A percentile compares a stretch with the other conserved stretches of the same genome.
Conservation (phyloP, 2,888 invertebrate genomes). For the Callyntrura guangdongensis region DNA sequence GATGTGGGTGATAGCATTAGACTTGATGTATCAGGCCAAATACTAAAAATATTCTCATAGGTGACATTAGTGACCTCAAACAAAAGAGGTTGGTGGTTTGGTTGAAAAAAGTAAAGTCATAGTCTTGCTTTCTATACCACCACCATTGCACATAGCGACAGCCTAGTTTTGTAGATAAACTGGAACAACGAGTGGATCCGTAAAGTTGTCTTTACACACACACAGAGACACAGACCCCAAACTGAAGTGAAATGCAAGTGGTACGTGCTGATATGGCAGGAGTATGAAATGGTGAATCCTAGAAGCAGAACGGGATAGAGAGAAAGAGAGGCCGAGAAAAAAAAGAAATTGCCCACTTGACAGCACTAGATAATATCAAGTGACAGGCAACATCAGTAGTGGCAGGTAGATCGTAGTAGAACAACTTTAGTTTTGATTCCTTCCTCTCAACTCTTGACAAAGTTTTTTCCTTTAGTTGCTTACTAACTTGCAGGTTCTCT, state of each 20-base stretch:
- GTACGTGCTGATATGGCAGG: slow-evolving; percentile 5
- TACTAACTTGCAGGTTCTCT: not conserved
- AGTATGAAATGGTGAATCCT: slow-evolving; percentile 27
- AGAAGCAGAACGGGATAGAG: not conserved
- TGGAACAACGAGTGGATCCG: not conserved
- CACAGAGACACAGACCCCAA: not conserved
- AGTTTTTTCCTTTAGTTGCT: slow-evolving; percentile 44
- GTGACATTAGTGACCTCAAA: slow-evolving; percentile 79
- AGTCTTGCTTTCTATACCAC: slow-evolving; percentile 1
- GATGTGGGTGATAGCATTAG: slow-evolving; percentile 27
- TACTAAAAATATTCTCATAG: slow-evolving; percentile 70
- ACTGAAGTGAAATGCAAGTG: slow-evolving; percentile 27
- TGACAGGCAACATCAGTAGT: slow-evolving; percentile 77
- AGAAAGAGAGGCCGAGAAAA: slow-evolving; percentile 21
- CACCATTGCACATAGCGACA: not conserved
- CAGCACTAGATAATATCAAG: slow-evolving; percentile 79
- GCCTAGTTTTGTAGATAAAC: slow-evolving; percentile 28
- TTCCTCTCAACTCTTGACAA: slow-evolving; percentile 74
- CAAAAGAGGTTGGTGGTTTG: slow-evolving; percentile 64
- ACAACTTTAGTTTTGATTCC: slow-evolving; percentile 77
- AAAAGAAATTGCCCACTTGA: slow-evolving; percentile 75
- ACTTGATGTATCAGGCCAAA: slow-evolving; percentile 39
- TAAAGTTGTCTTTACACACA: not conserved
- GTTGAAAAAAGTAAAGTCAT: slow-evolving; percentile 58
- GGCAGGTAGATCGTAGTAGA: slow-evolving; percentile 74